Conservation (phyloP, 2,888 invertebrate genomes). For the Drosophila vallismaia region DNA sequence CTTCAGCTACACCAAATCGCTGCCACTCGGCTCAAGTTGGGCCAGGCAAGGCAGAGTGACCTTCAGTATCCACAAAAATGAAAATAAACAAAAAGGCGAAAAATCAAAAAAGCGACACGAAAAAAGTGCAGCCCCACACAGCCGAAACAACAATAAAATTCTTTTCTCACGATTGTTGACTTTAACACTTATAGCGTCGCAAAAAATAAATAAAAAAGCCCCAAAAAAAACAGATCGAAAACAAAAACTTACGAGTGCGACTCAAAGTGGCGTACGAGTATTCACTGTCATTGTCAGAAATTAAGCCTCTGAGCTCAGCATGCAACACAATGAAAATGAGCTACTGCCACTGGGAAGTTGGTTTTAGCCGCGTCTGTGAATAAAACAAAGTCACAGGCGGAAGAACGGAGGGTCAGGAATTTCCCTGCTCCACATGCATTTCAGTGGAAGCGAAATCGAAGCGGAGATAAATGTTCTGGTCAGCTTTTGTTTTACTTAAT, state of each 20-base stretch:
- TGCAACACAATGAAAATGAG: constrained; percentile 54
- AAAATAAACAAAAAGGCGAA: constrained; percentile 40
- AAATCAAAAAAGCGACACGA: constrained; percentile 47
- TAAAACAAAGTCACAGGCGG: constrained; percentile 61
- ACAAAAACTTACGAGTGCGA: constrained; percentile 29
- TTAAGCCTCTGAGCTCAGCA: constrained; percentile 46
- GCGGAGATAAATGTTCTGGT: constrained; percentile 64
- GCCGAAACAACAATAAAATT: constrained; percentile 74
- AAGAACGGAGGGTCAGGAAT: constrained; percentile 28
- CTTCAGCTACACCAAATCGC: constrained; percentile 63
- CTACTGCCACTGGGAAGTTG: constrained; percentile 57
- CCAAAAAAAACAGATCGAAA: background rate
- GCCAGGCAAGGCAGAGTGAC: constrained; percentile 58
- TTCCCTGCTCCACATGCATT: constrained; percentile 46
- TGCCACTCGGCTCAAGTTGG: constrained; percentile 57
- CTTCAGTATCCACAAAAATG: constrained; percentile 66
- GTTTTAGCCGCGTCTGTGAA: constrained; percentile 23
- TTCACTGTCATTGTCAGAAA: constrained; percentile 73
- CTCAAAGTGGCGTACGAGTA: constrained; percentile 44
- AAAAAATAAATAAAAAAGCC: constrained; percentile 15
- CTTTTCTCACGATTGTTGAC: constrained; percentile 81
- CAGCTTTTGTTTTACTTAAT: constrained; percentile 56
- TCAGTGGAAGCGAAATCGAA: constrained; percentile 60
- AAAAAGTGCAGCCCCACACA: constrained; percentile 54
- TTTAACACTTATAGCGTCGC: constrained; percentile 76